A percentile compares a stretch with the other conserved stretches of the same genome.
Evolutionary conservation across 2,888 invertebrate species (phyloP).

Genomic region (Anthrax anthrax): DNA sequence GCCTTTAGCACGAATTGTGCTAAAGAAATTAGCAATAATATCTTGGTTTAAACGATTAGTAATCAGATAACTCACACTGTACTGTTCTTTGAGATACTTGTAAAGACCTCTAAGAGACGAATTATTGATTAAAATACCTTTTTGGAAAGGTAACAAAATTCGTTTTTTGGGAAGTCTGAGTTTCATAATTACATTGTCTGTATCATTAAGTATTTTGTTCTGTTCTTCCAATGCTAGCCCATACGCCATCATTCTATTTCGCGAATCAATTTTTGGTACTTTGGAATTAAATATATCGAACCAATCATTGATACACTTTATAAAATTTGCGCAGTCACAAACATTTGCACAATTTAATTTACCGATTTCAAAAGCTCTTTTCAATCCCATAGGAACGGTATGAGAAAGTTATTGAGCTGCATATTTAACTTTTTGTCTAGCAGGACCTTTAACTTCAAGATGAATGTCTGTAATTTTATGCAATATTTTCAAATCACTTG

Average conservation of each 20-base stretch:
- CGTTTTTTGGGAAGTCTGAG: conserved; percentile 7
- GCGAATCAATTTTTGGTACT: conserved; percentile 11
- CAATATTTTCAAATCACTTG: background rate
- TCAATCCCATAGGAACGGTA: conserved; percentile 13
- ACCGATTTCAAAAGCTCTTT: conserved; percentile 12
- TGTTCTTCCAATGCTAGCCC: conserved; percentile 12
- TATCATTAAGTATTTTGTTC: conserved; percentile 13
- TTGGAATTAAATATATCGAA: conserved; percentile 16
- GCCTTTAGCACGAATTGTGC: background rate
- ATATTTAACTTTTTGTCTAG: conserved; percentile 6
- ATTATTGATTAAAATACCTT: conserved; percentile 13
- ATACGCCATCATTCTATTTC: conserved; percentile 13
- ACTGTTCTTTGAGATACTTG: background rate
- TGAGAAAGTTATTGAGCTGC: conserved; percentile 17
- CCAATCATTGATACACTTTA: conserved; percentile 15
- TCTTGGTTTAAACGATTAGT: conserved; percentile 4
- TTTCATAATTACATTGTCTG: conserved; percentile 2
- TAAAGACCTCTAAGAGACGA: background rate
- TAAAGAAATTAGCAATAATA: background rate
- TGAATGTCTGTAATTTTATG: background rate
- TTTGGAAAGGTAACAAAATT: conserved; percentile 16
- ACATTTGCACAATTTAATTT: conserved; percentile 8
- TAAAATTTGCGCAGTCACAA: conserved; percentile 13
- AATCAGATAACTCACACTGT: background rate
- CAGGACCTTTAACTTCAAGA: background rate